A percentile compares a stretch with the other conserved stretches of the same genome.
Evolutionary conservation across 1,140 invertebrate genomes (phyloP).

Genomic region (Lordiphosa clarofinis): DNA sequence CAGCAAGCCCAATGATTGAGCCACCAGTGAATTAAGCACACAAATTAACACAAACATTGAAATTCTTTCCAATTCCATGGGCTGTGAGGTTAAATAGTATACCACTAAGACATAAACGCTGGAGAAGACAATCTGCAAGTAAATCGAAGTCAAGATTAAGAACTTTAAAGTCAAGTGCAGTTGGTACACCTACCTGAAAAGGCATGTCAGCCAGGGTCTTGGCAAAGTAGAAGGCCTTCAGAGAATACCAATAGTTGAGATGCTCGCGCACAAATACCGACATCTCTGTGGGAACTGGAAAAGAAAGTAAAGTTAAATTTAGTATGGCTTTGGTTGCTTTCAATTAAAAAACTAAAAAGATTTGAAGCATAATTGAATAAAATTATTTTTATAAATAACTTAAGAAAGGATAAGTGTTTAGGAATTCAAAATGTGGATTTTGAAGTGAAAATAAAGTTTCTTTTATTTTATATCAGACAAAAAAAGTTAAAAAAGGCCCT

Average conservation of each 20-base stretch:
- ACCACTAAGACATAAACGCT: slow-evolving; percentile 94
- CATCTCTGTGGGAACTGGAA: slow-evolving; percentile 96
- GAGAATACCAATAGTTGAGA: slow-evolving; percentile 98
- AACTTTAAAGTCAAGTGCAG: background rate
- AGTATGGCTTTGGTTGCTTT: too few species aligned
- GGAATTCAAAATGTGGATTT: too few species aligned
- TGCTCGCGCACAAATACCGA: slow-evolving; percentile 96
- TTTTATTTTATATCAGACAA: too few species aligned
- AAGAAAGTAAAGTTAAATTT: slow-evolving; percentile 29
- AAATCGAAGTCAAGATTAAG: background rate
- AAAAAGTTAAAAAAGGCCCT: too few species aligned
- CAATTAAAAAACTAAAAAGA: too few species aligned
- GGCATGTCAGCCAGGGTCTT: slow-evolving; percentile 97
- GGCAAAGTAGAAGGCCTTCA: slow-evolving; percentile 97
- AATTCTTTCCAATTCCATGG: slow-evolving; percentile 91
- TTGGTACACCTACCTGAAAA: slow-evolving; percentile 88
- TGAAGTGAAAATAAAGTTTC: too few species aligned
- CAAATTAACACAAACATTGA: slow-evolving; percentile 93
- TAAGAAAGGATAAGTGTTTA: too few species aligned
- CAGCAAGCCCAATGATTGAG: slow-evolving; percentile 94
- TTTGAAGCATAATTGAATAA: too few species aligned
- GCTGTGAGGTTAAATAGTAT: slow-evolving; percentile 97
- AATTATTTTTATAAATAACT: too few species aligned
- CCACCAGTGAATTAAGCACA: slow-evolving; percentile 92
- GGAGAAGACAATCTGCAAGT: slow-evolving; percentile 89